Evolutionary conservation across 2,113 vertebrate genomes (phyloP).

Genomic region (Macquaria ambigua): DNA sequence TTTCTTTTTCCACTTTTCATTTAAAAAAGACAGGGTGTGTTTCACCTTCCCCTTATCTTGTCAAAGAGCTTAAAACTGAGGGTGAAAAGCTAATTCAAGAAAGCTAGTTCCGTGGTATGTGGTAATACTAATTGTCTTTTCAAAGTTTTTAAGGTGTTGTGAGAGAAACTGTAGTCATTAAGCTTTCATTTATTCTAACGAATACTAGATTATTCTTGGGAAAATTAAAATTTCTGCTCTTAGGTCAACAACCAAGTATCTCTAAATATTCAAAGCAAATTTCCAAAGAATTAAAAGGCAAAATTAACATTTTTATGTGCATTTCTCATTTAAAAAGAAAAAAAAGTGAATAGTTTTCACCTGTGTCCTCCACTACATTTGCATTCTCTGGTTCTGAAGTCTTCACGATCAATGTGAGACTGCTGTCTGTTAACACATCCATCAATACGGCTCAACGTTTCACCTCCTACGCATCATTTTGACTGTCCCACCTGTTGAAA

Average conservation of each 20-base stretch:
- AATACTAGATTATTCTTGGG: slow-evolving; percentile 38
- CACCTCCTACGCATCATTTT: slow-evolving; percentile 91
- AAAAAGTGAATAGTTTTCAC: slow-evolving; percentile 54
- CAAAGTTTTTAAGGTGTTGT: slow-evolving; percentile 41
- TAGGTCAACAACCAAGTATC: slow-evolving; percentile 22
- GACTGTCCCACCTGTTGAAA: slow-evolving; percentile 89
- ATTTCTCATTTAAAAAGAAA: slow-evolving; percentile 9
- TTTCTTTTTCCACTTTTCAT: slow-evolving; percentile 52
- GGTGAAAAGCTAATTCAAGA: slow-evolving; percentile 63
- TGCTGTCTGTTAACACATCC: slow-evolving; percentile 95
- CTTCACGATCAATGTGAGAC: slow-evolving; percentile 91
- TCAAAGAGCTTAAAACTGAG: slow-evolving; percentile 66
- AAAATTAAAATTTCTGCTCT: slow-evolving; percentile 20
- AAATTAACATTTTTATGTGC: slow-evolving; percentile 13
- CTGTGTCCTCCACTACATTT: slow-evolving; percentile 91
- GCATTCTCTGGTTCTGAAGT: slow-evolving; percentile 90
- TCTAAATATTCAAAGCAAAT: slow-evolving; percentile 19
- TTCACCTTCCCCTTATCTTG: slow-evolving; percentile 52
- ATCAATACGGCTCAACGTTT: slow-evolving; percentile 92
- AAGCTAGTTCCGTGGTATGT: slow-evolving; percentile 47
- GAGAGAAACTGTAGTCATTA: slow-evolving; percentile 44
- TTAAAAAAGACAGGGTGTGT: slow-evolving; percentile 57
- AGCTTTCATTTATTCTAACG: slow-evolving; percentile 51
- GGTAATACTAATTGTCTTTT: slow-evolving; percentile 64
- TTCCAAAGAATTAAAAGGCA: slow-evolving; percentile 6